A percentile compares a stretch with the other conserved stretches of the same genome.
phyloP scores from a whole-genome alignment of 1,140 invertebrate genomes.

The Pseudomyrmex dendroicus region DNA sequence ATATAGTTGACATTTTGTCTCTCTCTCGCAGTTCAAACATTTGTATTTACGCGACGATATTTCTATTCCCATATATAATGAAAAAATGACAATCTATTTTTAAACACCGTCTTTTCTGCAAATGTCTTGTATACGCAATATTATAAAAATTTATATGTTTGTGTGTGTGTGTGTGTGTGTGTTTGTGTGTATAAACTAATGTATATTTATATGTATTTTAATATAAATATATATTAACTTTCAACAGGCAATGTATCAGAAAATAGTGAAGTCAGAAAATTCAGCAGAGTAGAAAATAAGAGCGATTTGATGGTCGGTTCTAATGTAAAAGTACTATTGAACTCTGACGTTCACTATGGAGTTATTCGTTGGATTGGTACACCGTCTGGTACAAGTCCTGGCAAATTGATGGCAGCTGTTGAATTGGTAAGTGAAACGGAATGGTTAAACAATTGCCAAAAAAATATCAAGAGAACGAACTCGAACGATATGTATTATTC shows the following conservation, averaged over 20 bases:
- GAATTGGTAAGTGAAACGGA: conserved; percentile 87
- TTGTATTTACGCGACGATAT: conserved; percentile 8
- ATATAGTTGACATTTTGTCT: conserved; percentile 19
- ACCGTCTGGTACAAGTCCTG: conserved; percentile 80
- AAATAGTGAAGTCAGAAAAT: conserved; percentile 80
- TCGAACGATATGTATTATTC: conserved; percentile 6
- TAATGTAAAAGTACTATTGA: conserved; percentile 89
- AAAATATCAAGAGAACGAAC: neutral
- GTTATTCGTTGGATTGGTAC: conserved; percentile 95
- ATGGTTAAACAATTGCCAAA: neutral
- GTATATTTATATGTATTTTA: neutral
- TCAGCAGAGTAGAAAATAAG: conserved; percentile 77
- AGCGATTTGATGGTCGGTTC: conserved; percentile 90
- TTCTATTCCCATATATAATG: neutral
- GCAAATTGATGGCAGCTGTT: conserved; percentile 88
- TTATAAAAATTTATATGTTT: neutral
- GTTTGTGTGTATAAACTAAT: too few relatives aligned
- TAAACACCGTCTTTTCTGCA: neutral
- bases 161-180: neutral
- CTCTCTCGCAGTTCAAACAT: conserved; percentile 15
- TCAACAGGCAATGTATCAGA: conserved; percentile 75
- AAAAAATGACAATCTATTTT: neutral
- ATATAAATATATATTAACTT: conserved; percentile 14
- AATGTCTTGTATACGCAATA: too few relatives aligned
- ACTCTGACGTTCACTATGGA: conserved; percentile 88